Base-by-base conservation (phyloP, 92 coral and sea anemone species). In the Pocillopora grandis region DNA sequence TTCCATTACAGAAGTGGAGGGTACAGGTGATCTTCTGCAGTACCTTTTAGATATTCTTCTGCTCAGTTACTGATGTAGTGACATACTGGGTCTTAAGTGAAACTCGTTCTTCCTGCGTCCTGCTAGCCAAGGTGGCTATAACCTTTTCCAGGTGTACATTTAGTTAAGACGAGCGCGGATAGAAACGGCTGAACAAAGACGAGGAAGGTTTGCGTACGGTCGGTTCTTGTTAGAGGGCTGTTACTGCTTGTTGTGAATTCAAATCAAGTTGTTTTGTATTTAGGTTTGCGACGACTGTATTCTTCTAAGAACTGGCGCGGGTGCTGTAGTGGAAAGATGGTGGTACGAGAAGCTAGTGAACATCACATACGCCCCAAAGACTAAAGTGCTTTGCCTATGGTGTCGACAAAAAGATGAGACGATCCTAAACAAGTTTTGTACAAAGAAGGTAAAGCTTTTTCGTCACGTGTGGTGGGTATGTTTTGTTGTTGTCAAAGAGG, bases 331-430 rank as follows among this genome's bases (percentile, higher is more conserved):
- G 66, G 99, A 96, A 76, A 79, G 99, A 31, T 96, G 99, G 99
- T 96, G 99, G 99, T 96, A 96, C 37, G 99, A 97, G 92, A 97
- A 97, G 65, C 91, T 97, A 35, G 99, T 97, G 27, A 97, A 97
- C 80, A 94, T 97, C 58, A 97, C 98, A 0, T 97, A 97, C 85
- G 92, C 93, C 72, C 98, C 99, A 13, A 97, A 97, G 78, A 97
- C 99, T 10, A 97, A 97, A 72, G 95, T 97, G 64, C 89, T 97
- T 37, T 97, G 99, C 65, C 67, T 97, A 35, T 97, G 99, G 99
- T 95, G 93, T 57, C 86, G 99, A 58, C 91, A 83, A 48, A 96
- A 97, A 58, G 97, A 97, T 31, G 99, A 94, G 80, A 97, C 99
- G n/a, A 84, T 94, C 33, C 94, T 97, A 58, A 97, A 94, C 87